Conservation (phyloP, 1,140 invertebrate genomes). For the Macrobrachium nipponense region DNA sequence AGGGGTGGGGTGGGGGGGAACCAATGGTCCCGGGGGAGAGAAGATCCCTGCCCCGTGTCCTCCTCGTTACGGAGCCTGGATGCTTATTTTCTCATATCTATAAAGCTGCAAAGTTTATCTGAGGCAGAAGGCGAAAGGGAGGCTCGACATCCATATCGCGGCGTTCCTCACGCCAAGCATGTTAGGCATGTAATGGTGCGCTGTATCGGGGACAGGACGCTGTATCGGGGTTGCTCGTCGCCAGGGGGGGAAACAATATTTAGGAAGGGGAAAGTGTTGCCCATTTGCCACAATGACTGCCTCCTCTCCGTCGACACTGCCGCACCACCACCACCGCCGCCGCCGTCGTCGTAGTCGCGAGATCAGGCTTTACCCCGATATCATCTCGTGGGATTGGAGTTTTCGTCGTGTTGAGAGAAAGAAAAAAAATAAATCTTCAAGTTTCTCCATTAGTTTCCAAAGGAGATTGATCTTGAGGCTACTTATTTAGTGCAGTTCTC, state of each 20-base stretch:
- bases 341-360: constrained; percentile 46
- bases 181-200: neutral
- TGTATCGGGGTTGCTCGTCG: constrained; percentile 33
- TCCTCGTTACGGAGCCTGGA: neutral
- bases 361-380: constrained; percentile 42
- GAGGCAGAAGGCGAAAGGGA: neutral
- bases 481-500: no score
- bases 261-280: constrained; percentile 57
- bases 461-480: no score
- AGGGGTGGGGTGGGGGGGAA: constrained; percentile 33
- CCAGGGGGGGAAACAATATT: constrained; percentile 49
- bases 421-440: no score
- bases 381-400: neutral
- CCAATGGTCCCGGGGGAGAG: constrained; percentile 30
- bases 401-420: no score
- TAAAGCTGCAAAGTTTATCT: neutral
- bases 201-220: neutral
- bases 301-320: neutral
- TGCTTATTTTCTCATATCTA: no score
- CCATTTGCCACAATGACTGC: constrained; percentile 58
- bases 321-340: constrained; percentile 19
- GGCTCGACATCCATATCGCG: neutral
- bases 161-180: neutral
- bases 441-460: no score
- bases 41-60: neutral